Base-by-base conservation (phyloP, 2,888 invertebrate species). In the Villa cingulata region DNA sequence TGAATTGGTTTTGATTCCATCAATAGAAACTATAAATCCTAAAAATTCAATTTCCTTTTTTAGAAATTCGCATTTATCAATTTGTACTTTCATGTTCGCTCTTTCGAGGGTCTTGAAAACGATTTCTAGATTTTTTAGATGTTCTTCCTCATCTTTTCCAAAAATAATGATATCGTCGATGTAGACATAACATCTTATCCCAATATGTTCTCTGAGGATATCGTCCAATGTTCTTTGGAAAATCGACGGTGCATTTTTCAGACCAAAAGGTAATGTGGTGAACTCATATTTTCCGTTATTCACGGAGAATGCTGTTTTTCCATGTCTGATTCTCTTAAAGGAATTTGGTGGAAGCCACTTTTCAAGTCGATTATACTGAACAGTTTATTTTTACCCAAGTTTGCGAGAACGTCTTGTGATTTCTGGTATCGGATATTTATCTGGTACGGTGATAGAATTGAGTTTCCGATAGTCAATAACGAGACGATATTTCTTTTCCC, bases 51-150 rank as follows among this genome's bases (percentile, higher is more conserved):
- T 56, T 43, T 55, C 52, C 19, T 56, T 56, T 37, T 48, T 48
- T 14, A 62, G 48, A 48, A 62, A 61, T 49, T 60, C 54, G 17
- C 52, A 55, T 47, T 58, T 58, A 34, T 58, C 56, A 1, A 59
- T 32, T 43, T 59, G 48, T 2, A 48, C 36, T 34, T 50, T 48
- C 16, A 50, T 37, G n/a, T 48, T 50, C 14, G 50, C 50, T 3
- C 12, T 14, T 48, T 50, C 42, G 3, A 50, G 23, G n/a, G 48
- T 45, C 34, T 45, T 9, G 29, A 49, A 46, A 2, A 46, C 27
- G 14, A 40, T 17, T 37, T 48, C 38, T 10, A 49, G 10, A 32
- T 46, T 48, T 27, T 51, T 16, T 10, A 49, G 18, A 14, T 51
- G 46, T 38, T 46, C 48, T n/a, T 46, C n/a, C n/a, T 51, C 48